These are phyloP conservation scores for Anthoscopus minutus DNA, from an alignment of 2,113 vertebrate genomes.

Conservation along the genomic window DNA sequence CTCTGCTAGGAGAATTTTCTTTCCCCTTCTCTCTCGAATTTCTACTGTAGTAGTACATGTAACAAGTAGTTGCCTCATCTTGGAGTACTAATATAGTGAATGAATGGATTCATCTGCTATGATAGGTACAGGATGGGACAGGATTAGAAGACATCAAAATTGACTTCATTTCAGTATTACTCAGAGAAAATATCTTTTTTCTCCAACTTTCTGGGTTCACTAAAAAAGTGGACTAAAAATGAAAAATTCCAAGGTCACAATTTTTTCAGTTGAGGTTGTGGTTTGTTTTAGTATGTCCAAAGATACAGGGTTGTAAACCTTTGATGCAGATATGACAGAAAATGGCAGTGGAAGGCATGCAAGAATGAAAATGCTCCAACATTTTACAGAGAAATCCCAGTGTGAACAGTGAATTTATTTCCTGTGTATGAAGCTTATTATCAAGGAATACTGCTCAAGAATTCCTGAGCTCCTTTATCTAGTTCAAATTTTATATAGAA, in stretches of 20 bases:
- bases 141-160: constrained; percentile 30
- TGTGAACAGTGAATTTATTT: background rate
- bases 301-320: background rate
- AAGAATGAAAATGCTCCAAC: background rate
- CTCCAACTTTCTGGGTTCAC: background rate
- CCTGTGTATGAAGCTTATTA: background rate
- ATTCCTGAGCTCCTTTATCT: background rate
- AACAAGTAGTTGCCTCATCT: constrained; percentile 33
- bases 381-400: background rate
- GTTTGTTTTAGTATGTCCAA: background rate
- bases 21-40: background rate
- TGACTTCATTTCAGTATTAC: constrained; percentile 34
- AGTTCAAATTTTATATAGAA: background rate
- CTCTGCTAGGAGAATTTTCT: constrained; percentile 39
- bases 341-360: background rate
- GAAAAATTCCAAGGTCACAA: constrained; percentile 7
- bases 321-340: background rate
- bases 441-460: background rate
- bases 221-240: constrained; percentile 9
- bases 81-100: constrained; percentile 48
- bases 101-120: constrained; percentile 19
- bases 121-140: background rate
- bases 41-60: constrained; percentile 12
- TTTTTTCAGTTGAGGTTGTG: background rate
- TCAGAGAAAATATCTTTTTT: background rate